phyloP scores from a whole-genome alignment of 1,140 invertebrate species.

The Calycopis cecrops region DNA sequence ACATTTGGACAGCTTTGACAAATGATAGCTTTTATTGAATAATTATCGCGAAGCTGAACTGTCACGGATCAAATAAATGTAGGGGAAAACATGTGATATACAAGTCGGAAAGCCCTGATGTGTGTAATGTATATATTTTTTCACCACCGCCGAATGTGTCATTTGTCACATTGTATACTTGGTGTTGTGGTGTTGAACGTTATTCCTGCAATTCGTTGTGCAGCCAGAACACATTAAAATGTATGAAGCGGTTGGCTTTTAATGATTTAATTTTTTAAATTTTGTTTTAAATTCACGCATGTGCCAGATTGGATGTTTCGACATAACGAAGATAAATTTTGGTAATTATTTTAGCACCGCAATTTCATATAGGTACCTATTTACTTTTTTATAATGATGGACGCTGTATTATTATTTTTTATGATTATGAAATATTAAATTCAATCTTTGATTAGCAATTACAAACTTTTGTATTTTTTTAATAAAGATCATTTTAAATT shows the following conservation, averaged over 20 bases:
- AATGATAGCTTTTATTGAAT: constrained; percentile 68
- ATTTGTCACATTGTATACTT: not conserved
- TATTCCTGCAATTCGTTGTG: not conserved
- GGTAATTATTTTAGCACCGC: not conserved
- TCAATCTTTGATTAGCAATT: too few relatives aligned
- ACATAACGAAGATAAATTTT: not conserved
- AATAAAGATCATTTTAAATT: too few relatives aligned
- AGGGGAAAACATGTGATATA: constrained; percentile 29
- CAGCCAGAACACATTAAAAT: constrained; percentile 5
- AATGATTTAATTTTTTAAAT: constrained; percentile 9
- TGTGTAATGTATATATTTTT: constrained; percentile 11
- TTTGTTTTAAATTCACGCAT: not conserved
- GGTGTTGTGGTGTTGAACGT: not conserved
- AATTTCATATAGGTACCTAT: too few relatives aligned
- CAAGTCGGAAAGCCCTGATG: constrained; percentile 19
- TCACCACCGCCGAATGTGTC: not conserved
- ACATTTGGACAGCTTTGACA: constrained; percentile 62
- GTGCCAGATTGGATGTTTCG: not conserved
- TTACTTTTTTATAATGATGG: too few relatives aligned
- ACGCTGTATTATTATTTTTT: too few relatives aligned
- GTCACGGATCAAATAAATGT: constrained; percentile 40
- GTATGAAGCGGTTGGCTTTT: constrained; percentile 7
- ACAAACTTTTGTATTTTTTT: too few relatives aligned
- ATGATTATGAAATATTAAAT: too few relatives aligned
- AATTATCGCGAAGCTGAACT: constrained; percentile 47